Evolutionary conservation across 30 jellyfish, hydroid and myxozoan species (phyloP).

Genomic region (Hydractinia symbiolongicarpus): DNA sequence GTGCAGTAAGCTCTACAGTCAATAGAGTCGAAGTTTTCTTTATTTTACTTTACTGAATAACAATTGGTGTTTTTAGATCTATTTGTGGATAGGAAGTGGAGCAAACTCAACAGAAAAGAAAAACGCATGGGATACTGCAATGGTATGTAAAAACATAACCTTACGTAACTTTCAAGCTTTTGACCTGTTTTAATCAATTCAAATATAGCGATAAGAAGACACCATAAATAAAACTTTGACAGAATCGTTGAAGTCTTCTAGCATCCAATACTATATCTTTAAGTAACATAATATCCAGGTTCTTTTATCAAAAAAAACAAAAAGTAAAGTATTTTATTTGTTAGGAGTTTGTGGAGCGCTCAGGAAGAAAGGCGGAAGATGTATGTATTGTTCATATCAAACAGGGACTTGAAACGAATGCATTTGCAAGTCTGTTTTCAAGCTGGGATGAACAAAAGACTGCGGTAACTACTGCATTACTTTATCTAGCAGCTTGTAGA

Average conservation of each 20-base stretch:
- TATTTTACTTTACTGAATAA: too few relatives aligned
- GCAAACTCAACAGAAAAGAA: constrained; percentile 60
- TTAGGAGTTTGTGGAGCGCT: constrained; percentile 24
- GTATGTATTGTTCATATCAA: constrained; percentile 43
- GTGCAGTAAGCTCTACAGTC: not conserved
- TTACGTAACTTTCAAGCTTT: too few relatives aligned
- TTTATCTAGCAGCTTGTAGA: too few relatives aligned
- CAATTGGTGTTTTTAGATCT: constrained; percentile 31
- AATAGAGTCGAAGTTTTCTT: not conserved
- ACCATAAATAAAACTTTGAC: too few relatives aligned
- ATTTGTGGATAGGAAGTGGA: constrained; percentile 79
- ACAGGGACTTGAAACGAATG: constrained; percentile 70
- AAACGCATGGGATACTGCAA: constrained; percentile 59
- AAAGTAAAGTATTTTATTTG: not conserved
- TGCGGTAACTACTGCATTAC: not conserved
- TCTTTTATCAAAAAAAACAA: not conserved
- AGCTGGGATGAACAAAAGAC: constrained; percentile 43
- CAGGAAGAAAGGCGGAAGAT: constrained; percentile 40
- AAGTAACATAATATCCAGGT: too few relatives aligned
- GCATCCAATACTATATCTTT: too few relatives aligned
- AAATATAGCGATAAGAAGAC: too few relatives aligned
- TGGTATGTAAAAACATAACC: constrained; percentile 27
- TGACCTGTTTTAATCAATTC: too few relatives aligned
- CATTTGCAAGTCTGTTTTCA: constrained; percentile 48
- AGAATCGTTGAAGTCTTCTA: too few relatives aligned